Percentiles rank a stretch among this genome's conserved stretches.
Evolutionary conservation across 2,888 invertebrate genomes (phyloP).

Genomic region (Elmis aenea): DNA sequence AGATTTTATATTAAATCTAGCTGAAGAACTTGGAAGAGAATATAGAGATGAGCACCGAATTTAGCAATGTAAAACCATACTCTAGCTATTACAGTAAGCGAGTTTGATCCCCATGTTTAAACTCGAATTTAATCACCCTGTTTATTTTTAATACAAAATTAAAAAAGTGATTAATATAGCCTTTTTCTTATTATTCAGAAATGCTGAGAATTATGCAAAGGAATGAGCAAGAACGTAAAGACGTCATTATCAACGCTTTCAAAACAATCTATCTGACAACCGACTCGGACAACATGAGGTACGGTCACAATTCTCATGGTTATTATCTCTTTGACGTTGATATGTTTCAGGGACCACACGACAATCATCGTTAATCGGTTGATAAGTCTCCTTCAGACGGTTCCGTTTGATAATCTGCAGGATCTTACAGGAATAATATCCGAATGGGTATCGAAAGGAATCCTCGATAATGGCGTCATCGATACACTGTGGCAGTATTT

Average conservation of each 20-base stretch:
- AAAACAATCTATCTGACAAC: slow-evolving; percentile 62
- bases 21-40: too few relatives aligned
- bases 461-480: slow-evolving; percentile 52
- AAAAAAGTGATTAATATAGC: too few relatives aligned
- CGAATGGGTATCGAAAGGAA: slow-evolving; percentile 56
- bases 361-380: slow-evolving; percentile 56
- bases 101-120: too few relatives aligned
- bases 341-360: slow-evolving; percentile 48
- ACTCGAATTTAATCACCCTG: too few relatives aligned
- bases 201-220: slow-evolving; percentile 78
- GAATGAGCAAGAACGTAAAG: slow-evolving; percentile 69
- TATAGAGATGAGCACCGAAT: too few relatives aligned
- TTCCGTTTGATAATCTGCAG: slow-evolving; percentile 56
- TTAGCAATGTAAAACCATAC: too few relatives aligned
- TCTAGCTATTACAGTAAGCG: too few relatives aligned
- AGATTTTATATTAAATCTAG: too few relatives aligned
- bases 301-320: slow-evolving; percentile 22
- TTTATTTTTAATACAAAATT: too few relatives aligned
- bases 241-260: slow-evolving; percentile 74
- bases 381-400: slow-evolving; percentile 51
- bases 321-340: slow-evolving; percentile 5
- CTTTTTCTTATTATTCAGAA: too few relatives aligned
- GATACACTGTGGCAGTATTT: slow-evolving; percentile 79
- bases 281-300: slow-evolving; percentile 49
- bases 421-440: slow-evolving; percentile 59